These are phyloP conservation scores for Beris morrisii DNA, from an alignment of 2,888 invertebrate species.

Conservation along the genomic window DNA sequence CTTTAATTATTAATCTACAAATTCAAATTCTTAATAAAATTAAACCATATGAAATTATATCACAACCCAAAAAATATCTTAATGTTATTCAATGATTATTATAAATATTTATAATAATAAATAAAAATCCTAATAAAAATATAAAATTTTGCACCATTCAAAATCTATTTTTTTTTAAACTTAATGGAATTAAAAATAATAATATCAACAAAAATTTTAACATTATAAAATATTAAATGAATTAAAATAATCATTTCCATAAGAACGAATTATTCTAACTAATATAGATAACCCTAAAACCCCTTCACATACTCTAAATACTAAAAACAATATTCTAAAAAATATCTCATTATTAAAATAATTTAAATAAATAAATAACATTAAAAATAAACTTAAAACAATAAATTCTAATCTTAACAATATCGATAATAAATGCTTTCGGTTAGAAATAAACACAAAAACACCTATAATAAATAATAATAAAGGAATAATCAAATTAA, in stretches of 20 bases:
- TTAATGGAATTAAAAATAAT: constrained; percentile 59
- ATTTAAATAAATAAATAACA: constrained; percentile 58
- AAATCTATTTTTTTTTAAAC: constrained; percentile 60
- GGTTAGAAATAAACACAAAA: constrained; percentile 60
- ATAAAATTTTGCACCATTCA: constrained; percentile 60
- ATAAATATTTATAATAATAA: constrained; percentile 56
- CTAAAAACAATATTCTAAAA: constrained; percentile 65
- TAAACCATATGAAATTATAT: constrained; percentile 60
- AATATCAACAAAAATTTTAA: constrained; percentile 61
- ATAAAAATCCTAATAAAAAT: constrained; percentile 59
- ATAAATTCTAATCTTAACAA: constrained; percentile 65
- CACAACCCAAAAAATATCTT: constrained; percentile 58
- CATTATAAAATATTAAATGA: constrained; percentile 63
- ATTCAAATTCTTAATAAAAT: constrained; percentile 64
- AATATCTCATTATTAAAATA: constrained; percentile 58
- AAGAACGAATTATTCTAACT: constrained; percentile 63
- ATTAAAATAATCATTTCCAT: constrained; percentile 67
- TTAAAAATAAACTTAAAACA: constrained; percentile 61
- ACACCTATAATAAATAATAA: constrained; percentile 59
- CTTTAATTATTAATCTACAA: constrained; percentile 62
- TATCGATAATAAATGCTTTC: constrained; percentile 63
- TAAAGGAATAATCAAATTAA: constrained; percentile 48
- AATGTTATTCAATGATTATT: constrained; percentile 54
- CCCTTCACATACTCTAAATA: constrained; percentile 67
- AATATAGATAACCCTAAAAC: constrained; percentile 66